Evolutionary conservation across 2,888 invertebrate genomes (phyloP), one percentile per base, ranked within the genome.

Genomic region (Ditula angustiorana): DNA sequence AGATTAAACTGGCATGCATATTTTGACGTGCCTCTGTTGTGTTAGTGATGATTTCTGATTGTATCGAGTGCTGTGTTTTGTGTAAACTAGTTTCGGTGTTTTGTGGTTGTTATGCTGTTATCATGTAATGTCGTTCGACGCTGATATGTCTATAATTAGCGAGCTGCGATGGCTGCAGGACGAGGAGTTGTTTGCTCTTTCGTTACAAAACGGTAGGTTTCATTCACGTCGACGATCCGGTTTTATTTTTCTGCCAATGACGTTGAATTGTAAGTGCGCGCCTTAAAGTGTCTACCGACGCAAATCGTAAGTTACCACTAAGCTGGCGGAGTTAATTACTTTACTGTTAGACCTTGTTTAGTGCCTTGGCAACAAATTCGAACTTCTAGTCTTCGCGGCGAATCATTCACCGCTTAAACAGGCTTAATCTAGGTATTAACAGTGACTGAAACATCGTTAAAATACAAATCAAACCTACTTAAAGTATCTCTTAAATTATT

Each of bases 91-190:
- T 76, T 77, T 73, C 76, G 74, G 72, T 73, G 77, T 77, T 75
- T 78, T 76, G 75, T 71, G 70, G 81, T 79, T 81, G 79, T 83
- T 79, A 79, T 81, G 87, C 75, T 80, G 85, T 83, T 88, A 84
- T 84, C 84, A 87, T 89, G 87, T 87, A 83, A 91, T 92, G 88
- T 88, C 90, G 75, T 80, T 82, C 76, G 81, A 85, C 79, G 85
- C 87, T 90, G 90, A 92, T 86, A 92, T 92, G 92, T 92, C 92
- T 85, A 85, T 92, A 79, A 88, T 92, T 83, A 89, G 88, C 79
- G 92, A 90, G 77, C 83, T 91, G 75, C 83, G 89, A 88, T 92
- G 92, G 92, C 83, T 92, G 80, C 88, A 86, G 81, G 90, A 89
- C 80, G 91, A 91, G 76, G 92, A 92, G 83, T 80, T 90, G 73